These are phyloP conservation scores for Dasyornis broadbenti DNA, from an alignment of 2,113 vertebrate species.

Conservation along the genomic window DNA sequence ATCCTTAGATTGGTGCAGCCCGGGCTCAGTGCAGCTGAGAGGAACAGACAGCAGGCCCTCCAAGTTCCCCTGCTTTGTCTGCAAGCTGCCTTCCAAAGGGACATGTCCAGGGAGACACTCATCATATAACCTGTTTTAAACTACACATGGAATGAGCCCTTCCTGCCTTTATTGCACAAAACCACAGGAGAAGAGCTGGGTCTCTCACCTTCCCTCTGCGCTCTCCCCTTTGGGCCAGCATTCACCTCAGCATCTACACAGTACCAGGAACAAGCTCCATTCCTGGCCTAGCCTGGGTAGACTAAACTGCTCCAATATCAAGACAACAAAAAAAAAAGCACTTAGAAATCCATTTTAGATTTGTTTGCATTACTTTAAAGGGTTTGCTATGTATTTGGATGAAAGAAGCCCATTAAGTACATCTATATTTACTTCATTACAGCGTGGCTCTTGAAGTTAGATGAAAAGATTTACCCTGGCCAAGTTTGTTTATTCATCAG, in stretches of 20 bases:
- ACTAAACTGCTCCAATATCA: neutral
- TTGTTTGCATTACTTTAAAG: conserved; percentile 6
- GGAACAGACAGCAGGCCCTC: neutral
- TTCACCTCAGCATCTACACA: neutral
- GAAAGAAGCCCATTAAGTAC: conserved; percentile 50
- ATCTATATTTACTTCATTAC: conserved; percentile 49
- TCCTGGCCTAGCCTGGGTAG: neutral
- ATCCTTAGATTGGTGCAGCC: rapidly evolving
- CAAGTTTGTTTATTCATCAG: conserved; percentile 54
- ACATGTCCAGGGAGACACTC: neutral
- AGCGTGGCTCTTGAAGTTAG: conserved; percentile 48
- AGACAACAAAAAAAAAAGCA: neutral
- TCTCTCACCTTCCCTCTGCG: neutral
- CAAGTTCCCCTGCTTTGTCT: neutral
- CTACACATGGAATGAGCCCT: neutral
- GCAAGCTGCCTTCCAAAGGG: neutral
- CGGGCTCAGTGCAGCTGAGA: neutral
- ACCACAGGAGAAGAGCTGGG: rapidly evolving
- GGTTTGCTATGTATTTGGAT: conserved; percentile 8
- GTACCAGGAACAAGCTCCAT: neutral
- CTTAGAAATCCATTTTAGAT: conserved; percentile 6
- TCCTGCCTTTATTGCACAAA: neutral
- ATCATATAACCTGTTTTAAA: neutral
- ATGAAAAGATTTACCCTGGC: conserved; percentile 57
- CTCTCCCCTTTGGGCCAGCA: neutral